phyloP scores from a whole-genome alignment of 1,140 invertebrate species.

The Calycopis cecrops region DNA sequence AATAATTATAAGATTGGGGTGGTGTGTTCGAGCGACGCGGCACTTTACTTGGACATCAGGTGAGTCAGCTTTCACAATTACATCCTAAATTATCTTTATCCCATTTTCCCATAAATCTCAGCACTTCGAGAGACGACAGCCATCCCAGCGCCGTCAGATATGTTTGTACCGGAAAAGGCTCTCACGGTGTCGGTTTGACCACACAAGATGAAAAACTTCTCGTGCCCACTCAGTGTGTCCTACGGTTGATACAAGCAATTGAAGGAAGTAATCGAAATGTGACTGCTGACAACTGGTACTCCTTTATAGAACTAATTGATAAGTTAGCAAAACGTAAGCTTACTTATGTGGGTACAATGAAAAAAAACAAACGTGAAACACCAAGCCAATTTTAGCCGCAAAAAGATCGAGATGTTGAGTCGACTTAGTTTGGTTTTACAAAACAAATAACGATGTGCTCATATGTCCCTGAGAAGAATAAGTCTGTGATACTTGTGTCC shows the following conservation, averaged over 20 bases:
- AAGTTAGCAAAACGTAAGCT: conserved; percentile 26
- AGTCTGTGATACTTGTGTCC: conserved; percentile 38
- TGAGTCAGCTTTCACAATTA: too few species aligned
- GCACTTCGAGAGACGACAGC: too few species aligned
- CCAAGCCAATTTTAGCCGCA: conserved; percentile 42
- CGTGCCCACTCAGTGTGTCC: conserved; percentile 31
- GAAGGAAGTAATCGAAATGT: conserved; percentile 30
- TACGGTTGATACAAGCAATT: conserved; percentile 26
- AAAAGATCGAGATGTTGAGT: conserved; percentile 27
- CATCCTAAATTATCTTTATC: too few species aligned
- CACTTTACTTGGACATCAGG: too few species aligned
- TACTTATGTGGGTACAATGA: conserved; percentile 42
- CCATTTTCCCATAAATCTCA: too few species aligned
- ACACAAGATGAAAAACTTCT: conserved; percentile 27
- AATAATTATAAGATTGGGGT: too few species aligned
- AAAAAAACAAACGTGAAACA: conserved; percentile 45
- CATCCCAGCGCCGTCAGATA: too few species aligned
- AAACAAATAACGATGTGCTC: conserved; percentile 37
- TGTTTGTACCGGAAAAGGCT: conserved; percentile 28
- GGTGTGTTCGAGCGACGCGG: too few species aligned
- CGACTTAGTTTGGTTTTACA: conserved; percentile 40
- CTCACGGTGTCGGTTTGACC: conserved; percentile 24
- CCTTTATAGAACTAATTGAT: conserved; percentile 25
- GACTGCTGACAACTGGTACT: conserved; percentile 31
- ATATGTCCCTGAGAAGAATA: conserved; percentile 38